These are phyloP conservation scores for Dasyurus viverrinus DNA, from an alignment of 2,113 vertebrate species.

Conservation along the genomic window DNA sequence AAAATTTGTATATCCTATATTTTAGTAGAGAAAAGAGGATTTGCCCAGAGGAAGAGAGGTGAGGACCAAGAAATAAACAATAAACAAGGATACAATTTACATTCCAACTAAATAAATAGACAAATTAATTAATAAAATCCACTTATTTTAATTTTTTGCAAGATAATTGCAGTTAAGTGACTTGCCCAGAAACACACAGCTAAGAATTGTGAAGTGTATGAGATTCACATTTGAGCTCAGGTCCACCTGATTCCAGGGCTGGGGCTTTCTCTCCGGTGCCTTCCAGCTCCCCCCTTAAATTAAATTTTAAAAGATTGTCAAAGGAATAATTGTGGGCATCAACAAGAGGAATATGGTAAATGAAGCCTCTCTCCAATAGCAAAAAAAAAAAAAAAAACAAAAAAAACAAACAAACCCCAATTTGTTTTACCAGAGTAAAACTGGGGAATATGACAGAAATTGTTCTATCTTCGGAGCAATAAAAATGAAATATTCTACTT, in stretches of 20 bases:
- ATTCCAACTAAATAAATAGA: not conserved
- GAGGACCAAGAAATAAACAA: not conserved
- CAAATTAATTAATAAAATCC: not conserved
- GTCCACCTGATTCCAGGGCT: too few species aligned
- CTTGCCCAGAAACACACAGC: too few species aligned
- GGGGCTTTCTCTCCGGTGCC: too few species aligned
- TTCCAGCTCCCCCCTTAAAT: too few species aligned
- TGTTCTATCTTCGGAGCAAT: not conserved
- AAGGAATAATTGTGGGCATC: not conserved
- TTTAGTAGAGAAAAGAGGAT: not conserved
- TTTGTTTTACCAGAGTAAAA: not conserved
- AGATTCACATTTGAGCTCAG: too few species aligned
- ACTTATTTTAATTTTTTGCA: not conserved
- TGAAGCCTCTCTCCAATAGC: not conserved
- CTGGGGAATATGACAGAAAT: not conserved
- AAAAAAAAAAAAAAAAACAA: too few species aligned
- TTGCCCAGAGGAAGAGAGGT: not conserved
- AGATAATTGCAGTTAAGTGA: too few species aligned
- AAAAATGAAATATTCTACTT: not conserved
- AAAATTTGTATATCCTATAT: not conserved
- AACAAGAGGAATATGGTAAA: not conserved
- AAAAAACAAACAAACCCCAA: too few species aligned
- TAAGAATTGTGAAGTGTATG: too few species aligned
- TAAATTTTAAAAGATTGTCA: not conserved
- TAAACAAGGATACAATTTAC: not conserved